Conservation (phyloP, 2,113 vertebrate species). For the Corythaeola cristata region DNA sequence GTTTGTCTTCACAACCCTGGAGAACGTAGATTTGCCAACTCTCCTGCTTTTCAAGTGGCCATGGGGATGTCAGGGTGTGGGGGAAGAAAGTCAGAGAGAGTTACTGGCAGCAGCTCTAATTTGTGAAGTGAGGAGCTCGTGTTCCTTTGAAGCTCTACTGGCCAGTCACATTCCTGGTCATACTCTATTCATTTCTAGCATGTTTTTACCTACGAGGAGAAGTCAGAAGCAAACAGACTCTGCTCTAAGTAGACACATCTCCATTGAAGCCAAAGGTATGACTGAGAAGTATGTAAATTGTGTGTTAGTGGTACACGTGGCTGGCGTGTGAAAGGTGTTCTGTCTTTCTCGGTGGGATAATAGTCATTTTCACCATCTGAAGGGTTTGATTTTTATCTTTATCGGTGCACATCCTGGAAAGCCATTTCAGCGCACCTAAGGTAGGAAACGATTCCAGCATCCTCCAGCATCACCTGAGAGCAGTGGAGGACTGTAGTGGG, state of each 20-base stretch:
- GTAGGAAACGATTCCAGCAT: not conserved
- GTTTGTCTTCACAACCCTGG: not conserved
- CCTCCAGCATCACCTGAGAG: not conserved
- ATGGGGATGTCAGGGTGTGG: fast-evolving
- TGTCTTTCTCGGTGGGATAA: not conserved
- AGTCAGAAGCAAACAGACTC: not conserved
- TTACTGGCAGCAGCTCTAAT: not conserved
- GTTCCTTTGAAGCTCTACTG: not conserved
- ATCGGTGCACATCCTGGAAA: not conserved
- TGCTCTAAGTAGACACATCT: not conserved
- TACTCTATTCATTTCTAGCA: not conserved
- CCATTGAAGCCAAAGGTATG: not conserved
- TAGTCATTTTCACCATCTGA: not conserved
- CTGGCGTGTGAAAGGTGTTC: not conserved
- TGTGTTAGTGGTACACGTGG: not conserved
- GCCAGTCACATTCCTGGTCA: not conserved
- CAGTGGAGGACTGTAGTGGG: not conserved
- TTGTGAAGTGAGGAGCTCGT: not conserved
- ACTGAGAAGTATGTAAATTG: not conserved
- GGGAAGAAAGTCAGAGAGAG: not conserved
- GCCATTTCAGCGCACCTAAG: not conserved
- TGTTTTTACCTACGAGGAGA: not conserved
- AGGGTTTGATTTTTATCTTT: not conserved
- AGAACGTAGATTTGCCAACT: not conserved
- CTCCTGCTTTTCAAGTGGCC: not conserved